phyloP scores from a whole-genome alignment of 2,888 invertebrate genomes.

The Cephus runcator region DNA sequence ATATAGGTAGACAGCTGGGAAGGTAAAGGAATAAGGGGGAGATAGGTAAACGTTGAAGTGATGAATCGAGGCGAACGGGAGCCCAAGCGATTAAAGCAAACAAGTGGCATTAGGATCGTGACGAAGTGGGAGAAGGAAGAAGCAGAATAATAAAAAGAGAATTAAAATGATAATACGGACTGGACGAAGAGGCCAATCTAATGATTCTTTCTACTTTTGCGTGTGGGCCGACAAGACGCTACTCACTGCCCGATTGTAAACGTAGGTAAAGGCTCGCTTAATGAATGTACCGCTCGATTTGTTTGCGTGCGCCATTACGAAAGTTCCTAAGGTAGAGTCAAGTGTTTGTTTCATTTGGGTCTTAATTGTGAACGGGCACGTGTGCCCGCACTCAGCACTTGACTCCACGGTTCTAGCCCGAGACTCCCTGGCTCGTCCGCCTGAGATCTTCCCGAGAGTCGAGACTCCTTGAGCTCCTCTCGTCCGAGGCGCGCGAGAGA shows the following conservation, averaged over 20 bases:
- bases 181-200: background rate
- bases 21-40: no score
- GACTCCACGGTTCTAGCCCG: background rate
- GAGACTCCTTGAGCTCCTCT: background rate
- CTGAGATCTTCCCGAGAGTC: background rate
- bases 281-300: conserved; percentile 1
- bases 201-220: background rate
- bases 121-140: background rate
- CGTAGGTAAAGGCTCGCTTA: background rate
- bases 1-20: background rate
- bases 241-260: background rate
- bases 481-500: background rate
- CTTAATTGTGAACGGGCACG: conserved; percentile 9
- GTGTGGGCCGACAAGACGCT: background rate
- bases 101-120: background rate
- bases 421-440: background rate
- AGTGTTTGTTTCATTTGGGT: conserved; percentile 11
- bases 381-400: background rate
- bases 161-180: background rate
- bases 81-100: background rate
- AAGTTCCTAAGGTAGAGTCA: conserved; percentile 1
- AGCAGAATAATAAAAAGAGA: background rate
- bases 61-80: background rate
- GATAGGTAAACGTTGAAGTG: background rate
- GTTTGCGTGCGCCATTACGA: conserved; percentile 8